Percentiles rank a stretch among this genome's conserved stretches.
Evolutionary conservation across 2,888 invertebrate species (phyloP).

Genomic region (Xanthorhoe spadicearia): DNA sequence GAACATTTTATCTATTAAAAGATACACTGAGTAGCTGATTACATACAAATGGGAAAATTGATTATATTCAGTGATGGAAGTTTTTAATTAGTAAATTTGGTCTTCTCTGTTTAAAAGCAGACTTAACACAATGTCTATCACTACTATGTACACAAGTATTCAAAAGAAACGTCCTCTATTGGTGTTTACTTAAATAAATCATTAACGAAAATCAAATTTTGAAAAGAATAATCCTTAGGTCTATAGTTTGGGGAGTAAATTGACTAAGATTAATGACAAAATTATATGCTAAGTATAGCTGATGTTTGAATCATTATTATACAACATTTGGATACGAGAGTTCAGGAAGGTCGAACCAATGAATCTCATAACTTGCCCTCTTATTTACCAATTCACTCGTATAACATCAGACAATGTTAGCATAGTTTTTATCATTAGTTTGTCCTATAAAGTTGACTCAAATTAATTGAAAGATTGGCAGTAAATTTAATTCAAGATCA

Average conservation of each 20-base stretch:
- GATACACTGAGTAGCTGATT: not conserved
- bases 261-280: slow-evolving; percentile 75
- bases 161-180: slow-evolving; percentile 44
- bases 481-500: not conserved
- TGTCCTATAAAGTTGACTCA: slow-evolving; percentile 21
- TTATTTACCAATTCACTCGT: slow-evolving; percentile 4
- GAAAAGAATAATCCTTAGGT: slow-evolving; percentile 44
- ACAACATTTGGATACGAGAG: not conserved
- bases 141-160: slow-evolving; percentile 75
- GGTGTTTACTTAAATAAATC: slow-evolving; percentile 37
- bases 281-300: slow-evolving; percentile 50
- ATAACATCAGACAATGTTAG: slow-evolving; percentile 25
- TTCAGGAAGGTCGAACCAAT: not conserved
- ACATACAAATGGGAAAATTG: not conserved
- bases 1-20: not conserved
- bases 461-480: slow-evolving; percentile 1
- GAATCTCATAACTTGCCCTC: not conserved
- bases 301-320: slow-evolving; percentile 27
- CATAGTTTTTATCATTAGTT: slow-evolving; percentile 13
- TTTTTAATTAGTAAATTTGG: slow-evolving; percentile 20
- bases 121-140: slow-evolving; percentile 64
- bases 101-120: slow-evolving; percentile 43
- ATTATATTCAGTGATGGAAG: not conserved
- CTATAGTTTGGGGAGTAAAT: slow-evolving; percentile 74
- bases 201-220: not conserved